Evolutionary conservation across 2,797 vertebrate genomes (phyloP).

Genomic region (Silurus aristotelis): DNA sequence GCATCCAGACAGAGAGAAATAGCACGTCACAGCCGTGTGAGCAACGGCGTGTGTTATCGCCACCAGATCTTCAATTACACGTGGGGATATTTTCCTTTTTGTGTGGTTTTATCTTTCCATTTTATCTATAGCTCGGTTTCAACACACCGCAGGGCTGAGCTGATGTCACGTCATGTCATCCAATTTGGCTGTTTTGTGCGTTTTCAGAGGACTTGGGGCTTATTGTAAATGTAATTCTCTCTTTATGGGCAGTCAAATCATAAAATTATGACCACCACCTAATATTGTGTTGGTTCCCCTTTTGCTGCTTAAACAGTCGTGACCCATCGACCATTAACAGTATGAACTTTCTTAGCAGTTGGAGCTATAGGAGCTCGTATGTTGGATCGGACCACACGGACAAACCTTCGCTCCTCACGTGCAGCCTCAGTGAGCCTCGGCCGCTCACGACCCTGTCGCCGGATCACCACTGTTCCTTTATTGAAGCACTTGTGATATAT

Average conservation of each 20-base stretch:
- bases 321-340: too few species aligned
- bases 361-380: too few species aligned
- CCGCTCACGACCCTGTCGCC: too few species aligned
- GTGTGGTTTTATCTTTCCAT: not conserved
- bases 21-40: constrained; percentile 5
- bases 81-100: not conserved
- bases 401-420: too few species aligned
- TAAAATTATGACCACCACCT: too few species aligned
- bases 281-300: too few species aligned
- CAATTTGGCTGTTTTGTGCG: not conserved
- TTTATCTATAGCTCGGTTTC: constrained; percentile 5
- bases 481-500: too few species aligned
- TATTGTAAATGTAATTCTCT: not conserved
- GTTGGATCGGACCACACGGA: too few species aligned
- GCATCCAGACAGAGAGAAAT: not conserved
- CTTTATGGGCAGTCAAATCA: not conserved
- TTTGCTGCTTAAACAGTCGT: too few species aligned
- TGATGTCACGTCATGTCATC: not conserved
- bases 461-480: too few species aligned
- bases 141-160: not conserved
- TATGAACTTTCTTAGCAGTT: too few species aligned
- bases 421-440: too few species aligned
- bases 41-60: not conserved
- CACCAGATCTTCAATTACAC: not conserved
- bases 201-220: not conserved